Base-by-base conservation (phyloP, 2,113 vertebrate genomes). In the Peromyscus leucopus region DNA sequence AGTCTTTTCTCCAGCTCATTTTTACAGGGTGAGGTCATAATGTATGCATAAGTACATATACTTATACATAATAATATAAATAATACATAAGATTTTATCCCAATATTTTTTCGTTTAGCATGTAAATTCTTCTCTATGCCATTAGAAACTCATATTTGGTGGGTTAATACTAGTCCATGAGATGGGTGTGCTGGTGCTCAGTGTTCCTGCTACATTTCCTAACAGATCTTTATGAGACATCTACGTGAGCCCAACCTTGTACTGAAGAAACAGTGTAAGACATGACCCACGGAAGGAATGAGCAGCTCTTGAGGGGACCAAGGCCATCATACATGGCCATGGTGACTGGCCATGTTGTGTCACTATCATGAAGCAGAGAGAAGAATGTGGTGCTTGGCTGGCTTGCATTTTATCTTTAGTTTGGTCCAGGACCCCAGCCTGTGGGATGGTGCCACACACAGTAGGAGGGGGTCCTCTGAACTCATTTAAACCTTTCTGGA, bases 181-280 rank as follows among this genome's bases (percentile, higher is more conserved):
- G 95, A 26, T 51, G 24, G n/a, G 8, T 59, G 11, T n/a, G 46
- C 2, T 94, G 57, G 82, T 48, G 5, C n/a, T 63, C 82, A 59
- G 71, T 19, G 17, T 72, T 11, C 65, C 15, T 83, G 95, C n/a
- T 24, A 0, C 61, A 48, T 91, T 95, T 87, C 61, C 57, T 61
- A 76, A 59, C 46, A 4, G 33, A 61, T 46, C 59, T 57, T 39
- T 28, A 33, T 59, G 80, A 92, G 67, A 21, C 59, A 33, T 2
- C 9, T 7, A 42, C 0, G 10, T 55, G 22, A 89, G 15, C n/a
- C 39, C 17, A 15, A 2, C 13, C 5, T 86, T 36, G 46, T 0
- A 12, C 4, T 48, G 55, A 12, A 59, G 61, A 85, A 71, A 39
- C 0, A 1, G 22, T 36, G 4, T 3, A 59, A 42, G 46, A 39